Conservation (phyloP, 2,113 vertebrate genomes). For the Cololabis saira region DNA sequence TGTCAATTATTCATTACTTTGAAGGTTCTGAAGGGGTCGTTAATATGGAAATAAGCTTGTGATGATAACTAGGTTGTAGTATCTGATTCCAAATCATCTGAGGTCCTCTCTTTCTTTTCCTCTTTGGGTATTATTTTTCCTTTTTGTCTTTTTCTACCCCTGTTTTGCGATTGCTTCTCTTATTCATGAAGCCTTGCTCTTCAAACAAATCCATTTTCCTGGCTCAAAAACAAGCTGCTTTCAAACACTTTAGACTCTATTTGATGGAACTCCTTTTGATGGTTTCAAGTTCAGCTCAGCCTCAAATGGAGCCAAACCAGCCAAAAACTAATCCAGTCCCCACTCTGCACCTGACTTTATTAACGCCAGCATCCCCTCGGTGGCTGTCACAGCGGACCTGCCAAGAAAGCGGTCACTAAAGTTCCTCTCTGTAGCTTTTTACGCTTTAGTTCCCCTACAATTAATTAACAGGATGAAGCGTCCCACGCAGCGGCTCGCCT, state of each 20-base stretch:
- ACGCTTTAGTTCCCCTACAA: conserved; percentile 53
- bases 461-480: conserved; percentile 64
- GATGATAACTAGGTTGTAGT: conserved; percentile 97
- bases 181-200: conserved; percentile 60
- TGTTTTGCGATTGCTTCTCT: conserved; percentile 45
- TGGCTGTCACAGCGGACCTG: conserved; percentile 25
- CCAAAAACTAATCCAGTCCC: conserved; percentile 30
- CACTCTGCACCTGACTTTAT: conserved; percentile 30
- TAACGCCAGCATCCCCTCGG: conserved; percentile 14
- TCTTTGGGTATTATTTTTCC: conserved; percentile 42
- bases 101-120: conserved; percentile 38
- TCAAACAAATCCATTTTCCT: conserved; percentile 39
- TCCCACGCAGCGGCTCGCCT: conserved; percentile 16
- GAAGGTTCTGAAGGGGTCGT: conserved; percentile 97
- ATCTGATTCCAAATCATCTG: conserved; percentile 89
- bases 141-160: conserved; percentile 15
- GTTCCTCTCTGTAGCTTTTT: conserved; percentile 41
- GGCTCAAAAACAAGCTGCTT: conserved; percentile 43
- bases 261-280: conserved; percentile 57
- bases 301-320: conserved; percentile 29
- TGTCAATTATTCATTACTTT: conserved; percentile 99
- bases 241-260: conserved; percentile 50
- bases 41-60: conserved; percentile 98
- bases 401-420: conserved; percentile 27
- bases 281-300: conserved; percentile 30